Percentiles rank a stretch among this genome's conserved stretches.
phyloP scores from a whole-genome alignment of 2,797 vertebrate genomes.

The Betta splendens region DNA sequence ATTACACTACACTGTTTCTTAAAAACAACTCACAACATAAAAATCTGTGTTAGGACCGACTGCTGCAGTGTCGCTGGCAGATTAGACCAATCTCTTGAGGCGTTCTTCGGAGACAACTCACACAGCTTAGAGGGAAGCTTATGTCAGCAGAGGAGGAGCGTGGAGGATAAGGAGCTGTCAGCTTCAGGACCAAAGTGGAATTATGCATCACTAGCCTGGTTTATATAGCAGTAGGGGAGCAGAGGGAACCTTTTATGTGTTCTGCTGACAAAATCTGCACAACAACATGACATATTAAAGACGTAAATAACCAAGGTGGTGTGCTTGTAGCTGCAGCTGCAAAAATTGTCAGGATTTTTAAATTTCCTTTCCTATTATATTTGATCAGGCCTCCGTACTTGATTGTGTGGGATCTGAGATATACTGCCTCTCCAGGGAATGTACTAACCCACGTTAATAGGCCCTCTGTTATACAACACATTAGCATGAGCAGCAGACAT shows the following conservation, averaged over 20 bases:
- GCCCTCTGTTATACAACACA: constrained; percentile 28
- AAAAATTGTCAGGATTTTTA: not conserved
- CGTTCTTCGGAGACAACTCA: constrained; percentile 17
- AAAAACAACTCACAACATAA: too few relatives aligned
- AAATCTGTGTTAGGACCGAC: not conserved
- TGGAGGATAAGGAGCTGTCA: not conserved
- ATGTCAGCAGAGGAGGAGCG: constrained; percentile 2
- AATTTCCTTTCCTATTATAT: not conserved
- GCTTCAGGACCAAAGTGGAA: not conserved
- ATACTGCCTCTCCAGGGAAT: constrained; percentile 78
- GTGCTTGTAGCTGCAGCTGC: not conserved
- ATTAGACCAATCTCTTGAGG: constrained; percentile 6
- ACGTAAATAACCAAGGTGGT: not conserved
- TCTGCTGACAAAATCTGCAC: not conserved
- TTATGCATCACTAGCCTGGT: constrained; percentile 1
- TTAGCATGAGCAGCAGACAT: constrained; percentile 13
- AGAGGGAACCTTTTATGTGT: not conserved
- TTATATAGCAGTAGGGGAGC: constrained; percentile 52
- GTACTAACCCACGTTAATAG: constrained; percentile 72
- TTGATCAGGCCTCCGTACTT: constrained; percentile 11
- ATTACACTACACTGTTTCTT: too few relatives aligned
- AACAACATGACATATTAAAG: not conserved
- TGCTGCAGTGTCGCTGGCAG: not conserved
- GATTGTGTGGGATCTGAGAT: constrained; percentile 50
- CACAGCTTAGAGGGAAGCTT: constrained; percentile 64